Conservation (phyloP, 2,113 vertebrate genomes). For the Sclerurus mexicanus region DNA sequence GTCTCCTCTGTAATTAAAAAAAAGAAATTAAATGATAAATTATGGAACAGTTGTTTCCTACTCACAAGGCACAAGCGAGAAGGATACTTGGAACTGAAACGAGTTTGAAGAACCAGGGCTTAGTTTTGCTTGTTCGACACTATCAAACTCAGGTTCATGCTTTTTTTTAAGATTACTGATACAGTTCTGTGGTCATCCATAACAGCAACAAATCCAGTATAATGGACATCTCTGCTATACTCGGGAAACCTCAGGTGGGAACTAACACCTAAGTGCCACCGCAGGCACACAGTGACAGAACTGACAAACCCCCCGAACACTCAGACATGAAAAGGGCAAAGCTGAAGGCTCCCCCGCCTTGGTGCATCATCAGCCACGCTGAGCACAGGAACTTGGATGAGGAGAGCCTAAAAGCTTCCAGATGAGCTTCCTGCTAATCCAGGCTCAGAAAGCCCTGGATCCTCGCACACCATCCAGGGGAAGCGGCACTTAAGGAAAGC, state of each 20-base stretch:
- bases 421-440: background rate
- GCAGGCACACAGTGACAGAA: background rate
- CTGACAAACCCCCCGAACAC: fast-evolving
- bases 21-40: slow-evolving; percentile 18
- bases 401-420: background rate
- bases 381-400: background rate
- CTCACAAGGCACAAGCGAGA: background rate
- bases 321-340: fast-evolving
- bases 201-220: background rate
- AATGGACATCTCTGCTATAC: background rate
- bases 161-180: background rate
- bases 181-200: background rate
- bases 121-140: background rate
- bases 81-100: background rate
- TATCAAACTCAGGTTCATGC: background rate
- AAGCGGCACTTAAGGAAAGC: background rate
- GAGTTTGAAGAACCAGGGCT: background rate
- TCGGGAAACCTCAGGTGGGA: background rate
- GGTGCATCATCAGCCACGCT: background rate
- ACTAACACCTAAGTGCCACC: background rate
- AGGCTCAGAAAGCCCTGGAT: background rate
- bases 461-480: background rate
- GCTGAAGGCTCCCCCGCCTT: background rate
- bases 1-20: slow-evolving; percentile 1
- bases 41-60: background rate